Evolutionary conservation across 2,113 vertebrate genomes (phyloP), one percentile per base, ranked within the genome.

Genomic region (Elaphurus davidianus): DNA sequence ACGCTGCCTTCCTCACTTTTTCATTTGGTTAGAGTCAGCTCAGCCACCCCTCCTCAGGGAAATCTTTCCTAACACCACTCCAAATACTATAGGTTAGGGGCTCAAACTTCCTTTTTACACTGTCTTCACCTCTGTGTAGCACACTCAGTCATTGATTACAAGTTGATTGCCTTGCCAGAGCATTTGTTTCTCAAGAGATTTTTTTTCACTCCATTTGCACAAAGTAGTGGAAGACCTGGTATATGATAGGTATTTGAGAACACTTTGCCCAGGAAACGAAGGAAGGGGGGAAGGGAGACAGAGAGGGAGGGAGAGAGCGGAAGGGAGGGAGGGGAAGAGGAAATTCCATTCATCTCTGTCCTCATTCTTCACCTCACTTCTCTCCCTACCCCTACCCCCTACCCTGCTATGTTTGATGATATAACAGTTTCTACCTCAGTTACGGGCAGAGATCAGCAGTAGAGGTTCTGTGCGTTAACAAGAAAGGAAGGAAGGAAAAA

Each of bases 281-380:
- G 6, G 36, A 57, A 52, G 5, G 36, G 5, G 89, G 33, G 11
- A 16, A 57, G 62, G 15, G 36, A 40, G 28, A 17, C 3, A 74
- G 30, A 1, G 6, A 4, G 5, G 36, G 43, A 3, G 27, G 36
- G 15, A 33, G 1, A 27, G 78, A 19, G 21, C 17, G 12, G 12
- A 4, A 74, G 47, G 6, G 43, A 33, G 50, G 30, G 45, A 45
- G 19, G 36, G 23, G 36, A 43, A 76, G 36, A 76, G 71, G 71
- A 76, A 43, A 76, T 76, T 76, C 71, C 71, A 43, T 76, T 76
- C 40, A 76, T 76, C 40, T 76, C 40, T 76, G 40, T 76, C 71
- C 40, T 76, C 40, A 76, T 76, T 43, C 23, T 43, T 12, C 40
- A 43, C 23, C 23, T 27, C 71, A 43, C 12, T 76, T 76, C 71